These are phyloP conservation scores for Tragelaphus eurycerus DNA, from an alignment of 2,797 vertebrate species.

Conservation along the genomic window DNA sequence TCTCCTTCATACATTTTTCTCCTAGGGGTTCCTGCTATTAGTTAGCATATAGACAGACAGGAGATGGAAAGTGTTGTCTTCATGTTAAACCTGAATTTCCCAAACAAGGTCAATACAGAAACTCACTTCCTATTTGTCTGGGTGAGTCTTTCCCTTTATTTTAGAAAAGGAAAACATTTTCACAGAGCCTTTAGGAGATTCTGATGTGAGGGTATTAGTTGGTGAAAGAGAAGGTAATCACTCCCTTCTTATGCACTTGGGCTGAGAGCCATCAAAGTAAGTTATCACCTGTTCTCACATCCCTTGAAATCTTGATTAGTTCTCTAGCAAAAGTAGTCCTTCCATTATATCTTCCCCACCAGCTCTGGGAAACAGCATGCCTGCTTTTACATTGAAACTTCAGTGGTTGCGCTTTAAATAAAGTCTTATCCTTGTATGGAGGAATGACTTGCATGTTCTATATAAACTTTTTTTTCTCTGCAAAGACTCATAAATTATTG, in stretches of 20 bases:
- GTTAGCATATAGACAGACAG: background rate
- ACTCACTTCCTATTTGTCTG: background rate
- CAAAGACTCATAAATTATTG: background rate
- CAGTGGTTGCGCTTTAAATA: constrained; percentile 12
- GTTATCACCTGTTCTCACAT: constrained; percentile 32
- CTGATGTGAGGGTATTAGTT: background rate
- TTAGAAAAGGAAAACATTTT: constrained; percentile 23
- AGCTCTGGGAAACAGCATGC: background rate
- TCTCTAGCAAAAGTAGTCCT: constrained; percentile 35
- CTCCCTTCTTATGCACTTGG: constrained; percentile 17
- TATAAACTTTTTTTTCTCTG: constrained; percentile 15
- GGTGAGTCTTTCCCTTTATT: constrained; percentile 22
- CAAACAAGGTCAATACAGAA: constrained; percentile 5
- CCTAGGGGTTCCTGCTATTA: background rate
- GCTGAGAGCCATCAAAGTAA: constrained; percentile 33
- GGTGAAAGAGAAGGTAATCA: constrained; percentile 27
- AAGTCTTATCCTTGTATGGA: background rate
- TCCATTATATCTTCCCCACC: constrained; percentile 13
- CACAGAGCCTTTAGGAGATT: constrained; percentile 11
- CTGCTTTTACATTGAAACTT: background rate
- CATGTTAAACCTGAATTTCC: constrained; percentile 13
- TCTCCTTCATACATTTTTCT: background rate
- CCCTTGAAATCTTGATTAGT: constrained; percentile 46
- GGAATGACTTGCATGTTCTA: background rate
- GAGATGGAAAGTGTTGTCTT: background rate